A percentile compares a stretch with the other conserved stretches of the same genome.
Conservation (phyloP, 2,888 invertebrate species). For the Onchidella celtica region DNA sequence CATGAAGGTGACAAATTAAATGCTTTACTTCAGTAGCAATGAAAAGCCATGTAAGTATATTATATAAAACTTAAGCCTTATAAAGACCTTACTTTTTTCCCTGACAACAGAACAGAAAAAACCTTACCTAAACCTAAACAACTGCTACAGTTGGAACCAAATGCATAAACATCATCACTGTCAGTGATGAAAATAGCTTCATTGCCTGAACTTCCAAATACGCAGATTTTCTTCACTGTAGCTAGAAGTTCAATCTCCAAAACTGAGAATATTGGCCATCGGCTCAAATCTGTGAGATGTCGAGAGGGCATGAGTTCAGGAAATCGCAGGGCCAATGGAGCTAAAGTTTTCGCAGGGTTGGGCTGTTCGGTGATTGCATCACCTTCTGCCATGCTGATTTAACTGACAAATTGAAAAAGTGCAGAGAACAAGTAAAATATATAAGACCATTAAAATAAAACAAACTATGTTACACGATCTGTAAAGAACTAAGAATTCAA, state of each 20-base stretch:
- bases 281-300: slow-evolving; percentile 70
- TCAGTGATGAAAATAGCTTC: slow-evolving; percentile 84
- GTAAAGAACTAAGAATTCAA: no score
- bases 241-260: slow-evolving; percentile 82
- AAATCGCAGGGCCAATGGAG: slow-evolving; percentile 4
- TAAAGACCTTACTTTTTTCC: no score
- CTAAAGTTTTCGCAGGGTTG: not conserved
- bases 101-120: not conserved
- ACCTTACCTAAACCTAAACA: slow-evolving; percentile 82
- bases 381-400: slow-evolving; percentile 29
- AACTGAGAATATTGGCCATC: slow-evolving; percentile 84
- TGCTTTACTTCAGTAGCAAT: no score
- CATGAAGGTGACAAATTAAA: no score
- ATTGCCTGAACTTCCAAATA: slow-evolving; percentile 84
- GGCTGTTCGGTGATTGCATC: not conserved
- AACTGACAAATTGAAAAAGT: no score
- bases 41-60: no score
- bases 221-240: slow-evolving; percentile 82
- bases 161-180: slow-evolving; percentile 83
- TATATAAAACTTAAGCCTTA: no score
- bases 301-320: slow-evolving; percentile 33
- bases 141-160: slow-evolving; percentile 83
- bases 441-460: no score
- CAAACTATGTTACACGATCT: no score
- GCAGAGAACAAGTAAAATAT: no score